phyloP scores from a whole-genome alignment of 2,888 invertebrate genomes.

The Thereva nobilitata region DNA sequence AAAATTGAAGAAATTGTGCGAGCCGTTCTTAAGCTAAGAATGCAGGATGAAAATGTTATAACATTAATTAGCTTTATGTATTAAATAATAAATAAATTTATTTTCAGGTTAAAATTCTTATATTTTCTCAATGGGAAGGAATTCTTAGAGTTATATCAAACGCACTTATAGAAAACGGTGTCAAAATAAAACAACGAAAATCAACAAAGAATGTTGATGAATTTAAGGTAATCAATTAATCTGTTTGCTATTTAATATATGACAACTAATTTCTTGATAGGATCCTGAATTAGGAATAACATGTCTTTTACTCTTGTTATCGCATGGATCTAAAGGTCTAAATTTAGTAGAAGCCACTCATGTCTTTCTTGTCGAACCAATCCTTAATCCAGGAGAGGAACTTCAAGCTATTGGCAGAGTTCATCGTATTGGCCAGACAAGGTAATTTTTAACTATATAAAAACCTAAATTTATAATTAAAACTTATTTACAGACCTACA shows the following conservation, averaged over 20 bases:
- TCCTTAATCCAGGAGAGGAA: conserved; percentile 73
- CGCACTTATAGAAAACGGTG: conserved; percentile 49
- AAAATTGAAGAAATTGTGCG: conserved; percentile 70
- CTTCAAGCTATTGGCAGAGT: conserved; percentile 77
- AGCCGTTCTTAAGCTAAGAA: conserved; percentile 62
- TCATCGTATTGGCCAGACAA: conserved; percentile 78
- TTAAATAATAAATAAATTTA: background rate
- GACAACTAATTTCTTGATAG: conserved; percentile 44
- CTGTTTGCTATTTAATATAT: no score
- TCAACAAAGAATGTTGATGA: conserved; percentile 54
- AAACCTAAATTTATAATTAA: background rate
- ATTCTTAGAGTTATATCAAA: conserved; percentile 50
- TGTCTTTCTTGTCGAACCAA: conserved; percentile 74
- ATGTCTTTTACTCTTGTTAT: conserved; percentile 69
- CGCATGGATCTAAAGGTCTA: conserved; percentile 74
- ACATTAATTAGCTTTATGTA: background rate
- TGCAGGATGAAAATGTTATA: conserved; percentile 58
- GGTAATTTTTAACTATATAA: conserved; percentile 54
- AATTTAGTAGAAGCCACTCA: conserved; percentile 80
- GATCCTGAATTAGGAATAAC: conserved; percentile 58
- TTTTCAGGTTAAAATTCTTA: conserved; percentile 65
- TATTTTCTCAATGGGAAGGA: conserved; percentile 68
- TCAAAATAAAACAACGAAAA: conserved; percentile 49
- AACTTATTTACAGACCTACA: conserved; percentile 59
- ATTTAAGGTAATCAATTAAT: conserved; percentile 66